Evolutionary conservation across 2,797 vertebrate species (phyloP), one percentile per base, ranked within the genome.

Genomic region (Xenops minutus): DNA sequence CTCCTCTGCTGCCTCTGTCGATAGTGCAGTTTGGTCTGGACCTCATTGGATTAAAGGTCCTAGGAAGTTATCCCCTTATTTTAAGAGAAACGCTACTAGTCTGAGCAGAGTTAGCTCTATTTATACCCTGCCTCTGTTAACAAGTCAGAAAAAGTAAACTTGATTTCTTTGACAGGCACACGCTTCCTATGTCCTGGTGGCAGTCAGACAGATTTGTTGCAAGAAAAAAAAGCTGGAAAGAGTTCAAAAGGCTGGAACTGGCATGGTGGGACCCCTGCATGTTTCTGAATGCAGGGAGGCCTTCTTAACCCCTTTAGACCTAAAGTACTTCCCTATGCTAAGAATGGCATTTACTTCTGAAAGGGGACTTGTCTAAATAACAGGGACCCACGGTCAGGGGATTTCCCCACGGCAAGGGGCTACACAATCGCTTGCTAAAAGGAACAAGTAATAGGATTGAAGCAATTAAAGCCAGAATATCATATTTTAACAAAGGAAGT

Each of bases 211-310:
- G 98, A 98, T 98, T 98, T 98, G 98, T 98, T 98, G 97, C 98
- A 98, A 97, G 97, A 98, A 97, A 98, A 98, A 96, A 98, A 97
- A 97, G 97, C 97, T 98, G 98, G 98, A 98, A 98, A 98, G 98
- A 98, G 97, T 98, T 98, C 98, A 98, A 98, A 98, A 98, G 97
- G 98, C 97, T 98, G 98, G 98, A 98, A 97, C 98, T 98, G 98
- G 98, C 97, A 97, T 97, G 97, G 98, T 98, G 97, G 98, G 98
- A 98, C 99, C 99, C 99, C 99, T 99, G 99, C 98, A 98, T 98
- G 98, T 98, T 98, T 98, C 98, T 98, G 98, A 98, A 98, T 98
- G 97, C 98, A 97, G 97, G 98, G 98, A 98, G 98, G 98, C 98
- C 98, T 98, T 98, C 96, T 99, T 99, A 99, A 99, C 99, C 98